phyloP scores from a whole-genome alignment of 2,888 invertebrate genomes.

The Ormyrus nitidulus region DNA sequence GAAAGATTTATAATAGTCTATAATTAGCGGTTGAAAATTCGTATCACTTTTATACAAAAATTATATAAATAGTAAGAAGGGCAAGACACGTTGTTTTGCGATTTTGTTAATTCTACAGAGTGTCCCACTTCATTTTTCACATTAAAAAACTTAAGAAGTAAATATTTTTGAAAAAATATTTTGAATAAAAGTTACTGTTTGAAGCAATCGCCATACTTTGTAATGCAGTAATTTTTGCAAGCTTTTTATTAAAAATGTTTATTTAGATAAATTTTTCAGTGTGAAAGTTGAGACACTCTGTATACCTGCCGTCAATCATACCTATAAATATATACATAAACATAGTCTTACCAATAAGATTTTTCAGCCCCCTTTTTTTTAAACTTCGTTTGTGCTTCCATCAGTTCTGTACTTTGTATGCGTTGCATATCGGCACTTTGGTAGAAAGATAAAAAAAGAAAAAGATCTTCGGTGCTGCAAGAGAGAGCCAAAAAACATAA shows the following conservation, averaged over 20 bases:
- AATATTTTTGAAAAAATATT: too few relatives aligned
- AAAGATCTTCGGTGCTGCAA: not conserved
- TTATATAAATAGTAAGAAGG: constrained; percentile 29
- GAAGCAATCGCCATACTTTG: too few relatives aligned
- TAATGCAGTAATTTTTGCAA: too few relatives aligned
- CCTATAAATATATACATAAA: constrained; percentile 6
- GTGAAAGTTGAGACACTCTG: too few relatives aligned
- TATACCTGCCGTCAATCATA: constrained; percentile 38
- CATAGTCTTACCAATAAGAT: constrained; percentile 28
- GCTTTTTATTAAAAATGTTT: constrained; percentile 11
- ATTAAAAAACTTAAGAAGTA: too few relatives aligned
- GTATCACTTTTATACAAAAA: constrained; percentile 49
- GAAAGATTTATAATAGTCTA: constrained; percentile 41
- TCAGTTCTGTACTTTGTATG: constrained; percentile 12
- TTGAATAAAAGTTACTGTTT: too few relatives aligned
- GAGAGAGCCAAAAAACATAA: constrained; percentile 34
- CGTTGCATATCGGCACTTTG: constrained; percentile 2
- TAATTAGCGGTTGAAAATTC: constrained; percentile 49
- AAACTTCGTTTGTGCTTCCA: constrained; percentile 44
- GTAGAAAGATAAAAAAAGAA: constrained; percentile 10
- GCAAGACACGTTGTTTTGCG: constrained; percentile 30
- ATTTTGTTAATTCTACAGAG: constrained; percentile 37
- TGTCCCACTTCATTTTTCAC: not conserved
- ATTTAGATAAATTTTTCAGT: not conserved
- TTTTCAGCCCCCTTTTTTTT: constrained; percentile 20